Base-by-base conservation (phyloP, 2,888 invertebrate genomes). In the Hyposoter dolosus region DNA sequence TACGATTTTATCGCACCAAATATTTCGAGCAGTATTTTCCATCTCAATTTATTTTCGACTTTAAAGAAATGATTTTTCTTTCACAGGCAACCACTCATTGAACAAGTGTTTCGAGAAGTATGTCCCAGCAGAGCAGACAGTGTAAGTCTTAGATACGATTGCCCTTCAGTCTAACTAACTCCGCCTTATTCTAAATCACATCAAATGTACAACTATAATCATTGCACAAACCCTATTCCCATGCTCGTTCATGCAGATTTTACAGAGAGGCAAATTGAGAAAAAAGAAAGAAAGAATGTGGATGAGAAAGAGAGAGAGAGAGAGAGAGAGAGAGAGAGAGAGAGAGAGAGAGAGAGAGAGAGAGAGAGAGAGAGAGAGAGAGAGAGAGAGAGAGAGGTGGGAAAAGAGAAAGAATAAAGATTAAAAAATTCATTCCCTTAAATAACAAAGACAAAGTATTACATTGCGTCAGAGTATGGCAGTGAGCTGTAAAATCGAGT, bases 71-170 rank as follows among this genome's bases (percentile, higher is more conserved):
- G 9, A 88, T 90, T 28, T 15, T 91, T 91, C 90, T 90, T 89
- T 95, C 95, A 74, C 94, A 98, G 97, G 94, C 96, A 97, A 95
- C 95, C 96, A 91, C 96, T 97, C 90, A 96, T 98, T 94, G 97
- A 97, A 95, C 96, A 96, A 95, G 96, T 97, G 94, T 97, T 96
- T 95, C 96, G 96, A 95, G 96, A 96, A 95, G 95, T 96, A 94
- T 96, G 97, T 94, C 97, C 97, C 90, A 96, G 96, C 93, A 96
- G 96, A 95, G 96, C 96, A 89, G 96, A 97, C 94, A 96, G 96
- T 93, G 95, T 96, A 95, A 95, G 95, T 95, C 93, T 93, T 92
- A 91, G 91, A 91, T 93, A 92, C 90, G 92, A 93, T 82, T 85
- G 87, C 90, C 89, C 91, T 91, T 90, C 90, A 90, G 90, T 89